Evolutionary conservation across 2,888 invertebrate genomes (phyloP).

Genomic region (Ditula angustiorana): DNA sequence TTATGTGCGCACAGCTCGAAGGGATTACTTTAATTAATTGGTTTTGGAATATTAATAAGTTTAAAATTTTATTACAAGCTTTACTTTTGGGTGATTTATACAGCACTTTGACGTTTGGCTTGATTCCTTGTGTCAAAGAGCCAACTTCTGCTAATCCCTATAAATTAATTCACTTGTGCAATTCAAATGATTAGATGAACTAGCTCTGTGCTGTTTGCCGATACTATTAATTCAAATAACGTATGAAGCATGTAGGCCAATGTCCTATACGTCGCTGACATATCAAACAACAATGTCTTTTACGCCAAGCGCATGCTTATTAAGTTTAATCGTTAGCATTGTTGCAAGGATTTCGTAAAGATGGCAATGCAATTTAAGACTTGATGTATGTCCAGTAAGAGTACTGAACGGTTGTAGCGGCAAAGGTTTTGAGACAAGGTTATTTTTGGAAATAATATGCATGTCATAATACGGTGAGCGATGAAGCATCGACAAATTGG

Average conservation of each 20-base stretch:
- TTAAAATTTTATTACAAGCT: neutral
- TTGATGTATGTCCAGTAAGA: too few relatives aligned
- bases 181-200: neutral
- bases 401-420: too few relatives aligned
- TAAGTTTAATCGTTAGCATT: neutral
- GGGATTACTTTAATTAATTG: constrained; percentile 24
- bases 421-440: too few relatives aligned
- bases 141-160: neutral
- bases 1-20: constrained; percentile 3
- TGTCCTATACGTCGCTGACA: constrained; percentile 3
- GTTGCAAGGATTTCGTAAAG: neutral
- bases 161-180: neutral
- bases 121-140: neutral
- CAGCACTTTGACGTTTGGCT: too few relatives aligned
- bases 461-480: too few relatives aligned
- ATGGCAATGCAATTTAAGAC: too few relatives aligned
- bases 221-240: constrained; percentile 20
- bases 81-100: too few relatives aligned
- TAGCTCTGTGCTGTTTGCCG: neutral
- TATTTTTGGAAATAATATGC: too few relatives aligned
- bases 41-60: constrained; percentile 1
- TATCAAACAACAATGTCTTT: constrained; percentile 5
- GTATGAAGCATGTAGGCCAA: constrained; percentile 12
- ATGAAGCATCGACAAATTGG: too few relatives aligned
- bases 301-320: neutral